Evolutionary conservation across 2,888 invertebrate genomes (phyloP), one percentile per base, ranked within the genome.

Genomic region (Drosophila lutescens): DNA sequence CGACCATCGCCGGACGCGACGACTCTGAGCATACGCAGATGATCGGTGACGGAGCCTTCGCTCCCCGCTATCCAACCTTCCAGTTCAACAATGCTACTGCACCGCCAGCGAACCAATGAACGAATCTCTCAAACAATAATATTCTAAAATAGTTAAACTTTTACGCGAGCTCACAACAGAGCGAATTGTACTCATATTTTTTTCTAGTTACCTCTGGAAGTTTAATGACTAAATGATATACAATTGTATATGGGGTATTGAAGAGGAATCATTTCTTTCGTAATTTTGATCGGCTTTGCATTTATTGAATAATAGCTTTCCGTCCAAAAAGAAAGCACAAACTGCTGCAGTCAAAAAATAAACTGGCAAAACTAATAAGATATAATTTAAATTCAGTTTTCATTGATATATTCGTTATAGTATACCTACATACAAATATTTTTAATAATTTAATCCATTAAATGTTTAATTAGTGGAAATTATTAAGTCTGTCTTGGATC

Each of bases 61-160:
- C 94, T n/a, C 94, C 94, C 0, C 93, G 92, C 75, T 94, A 94
- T 87, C 94, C 94, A 32, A 94, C 94, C 5, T 94, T 94, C 82
- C 93, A 93, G 46, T 93, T 93, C 49, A 93, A 93, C 47, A 93
- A 93, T 56, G 93, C 93, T 46, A 93, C 93, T n/a, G 94, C 94
- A 15, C 94, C 94, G 34, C 74, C 85, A 65, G 66, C 69, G 10
- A 84, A 87, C 68, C 80, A 85, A 58, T 91, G 87, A 88, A 44
- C 54, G 13, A 58, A 65, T 44, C 57, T 43, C 57, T 47, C 12
- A 43, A 20, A 41, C 9, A 54, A 46, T 38, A 41, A 49, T 55
- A 49, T 50, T 50, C 20, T 41, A 5, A 13, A 30, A 36, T 30
- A 30, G 36, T 61, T 36, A 2, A 41, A 17, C 9, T 34, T 12